Evolutionary conservation across 2,797 vertebrate species (phyloP), one percentile per base, ranked within the genome.

Genomic region (Mastacembelus armatus): DNA sequence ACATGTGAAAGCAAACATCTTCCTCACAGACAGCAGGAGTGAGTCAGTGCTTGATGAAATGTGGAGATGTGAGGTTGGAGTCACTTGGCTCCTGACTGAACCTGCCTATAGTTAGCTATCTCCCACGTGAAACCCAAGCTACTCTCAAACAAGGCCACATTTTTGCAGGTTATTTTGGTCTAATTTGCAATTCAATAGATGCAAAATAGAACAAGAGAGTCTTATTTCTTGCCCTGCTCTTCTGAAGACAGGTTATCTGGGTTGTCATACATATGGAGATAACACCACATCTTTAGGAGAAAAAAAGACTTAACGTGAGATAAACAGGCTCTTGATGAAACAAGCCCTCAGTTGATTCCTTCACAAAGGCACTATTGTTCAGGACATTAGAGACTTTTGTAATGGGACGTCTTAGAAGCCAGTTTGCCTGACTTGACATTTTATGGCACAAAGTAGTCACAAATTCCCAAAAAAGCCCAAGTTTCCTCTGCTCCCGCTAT

Each of bases 101-200:
- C 86, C 81, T 87, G 80, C 78, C 84, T 85, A 85, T 82, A 82
- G 85, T 89, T 81, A 83, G 81, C 68, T n/a, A 83, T 86, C 85
- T 87, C 77, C 78, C 64, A 51, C 2, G 47, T 78, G 89, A 91
- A 89, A 90, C 68, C 61, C 69, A 86, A 83, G 72, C 74, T 55
- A 47, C 54, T 77, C 78, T 86, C 72, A 71, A 86, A 85, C 86
- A 86, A 86, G 84, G 85, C 59, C 80, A 86, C 84, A 85, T 91
- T 90, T 90, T 89, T 86, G 73, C 67, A 68, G 76, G 83, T 87
- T 91, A 85, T 86, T 90, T 83, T 71, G 66, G 87, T 87, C 81
- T 92, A 79, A 91, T 92, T 92, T 91, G 86, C 89, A 91, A 90
- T 87, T 92, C 88, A 91, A 91, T 87, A 81, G 81, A 81, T 61